Conservation (phyloP, 2,888 invertebrate species). For the Synanthedon vespiformis region DNA sequence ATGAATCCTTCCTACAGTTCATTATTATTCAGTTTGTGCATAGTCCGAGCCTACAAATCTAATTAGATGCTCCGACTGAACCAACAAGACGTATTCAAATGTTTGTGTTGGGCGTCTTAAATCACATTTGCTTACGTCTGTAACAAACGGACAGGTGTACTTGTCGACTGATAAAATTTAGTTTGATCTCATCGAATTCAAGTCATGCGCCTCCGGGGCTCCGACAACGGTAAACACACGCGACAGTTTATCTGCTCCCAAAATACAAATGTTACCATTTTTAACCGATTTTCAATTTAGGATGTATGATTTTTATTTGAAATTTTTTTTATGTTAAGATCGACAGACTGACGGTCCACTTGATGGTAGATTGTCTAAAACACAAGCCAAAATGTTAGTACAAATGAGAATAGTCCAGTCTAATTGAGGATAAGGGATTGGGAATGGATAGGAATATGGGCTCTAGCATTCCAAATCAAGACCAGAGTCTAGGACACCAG, state of each 20-base stretch:
- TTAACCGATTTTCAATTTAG: neutral
- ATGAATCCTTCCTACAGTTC: constrained; percentile 9
- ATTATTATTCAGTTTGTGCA: constrained; percentile 45
- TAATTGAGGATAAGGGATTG: too few species aligned
- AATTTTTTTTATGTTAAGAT: too few species aligned
- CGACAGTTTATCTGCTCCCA: constrained; percentile 2
- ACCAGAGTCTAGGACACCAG: too few species aligned
- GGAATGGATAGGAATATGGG: too few species aligned
- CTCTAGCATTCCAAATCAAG: too few species aligned
- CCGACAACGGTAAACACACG: neutral
- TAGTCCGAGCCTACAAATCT: constrained; percentile 35
- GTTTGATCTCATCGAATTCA: constrained; percentile 54
- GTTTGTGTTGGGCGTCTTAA: constrained; percentile 63
- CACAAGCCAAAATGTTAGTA: too few species aligned
- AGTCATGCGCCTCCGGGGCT: constrained; percentile 30
- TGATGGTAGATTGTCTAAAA: too few species aligned
- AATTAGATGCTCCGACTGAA: constrained; percentile 37
- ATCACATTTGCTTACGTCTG: constrained; percentile 54
- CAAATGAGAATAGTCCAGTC: too few species aligned
- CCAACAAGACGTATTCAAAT: constrained; percentile 54
- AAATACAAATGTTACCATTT: constrained; percentile 7
- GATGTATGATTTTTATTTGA: too few species aligned
- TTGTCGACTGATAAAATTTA: constrained; percentile 53
- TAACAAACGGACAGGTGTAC: constrained; percentile 59
- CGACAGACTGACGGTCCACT: too few species aligned